These are phyloP conservation scores for Tiphia femorata DNA, from an alignment of 2,888 invertebrate genomes.

Conservation along the genomic window DNA sequence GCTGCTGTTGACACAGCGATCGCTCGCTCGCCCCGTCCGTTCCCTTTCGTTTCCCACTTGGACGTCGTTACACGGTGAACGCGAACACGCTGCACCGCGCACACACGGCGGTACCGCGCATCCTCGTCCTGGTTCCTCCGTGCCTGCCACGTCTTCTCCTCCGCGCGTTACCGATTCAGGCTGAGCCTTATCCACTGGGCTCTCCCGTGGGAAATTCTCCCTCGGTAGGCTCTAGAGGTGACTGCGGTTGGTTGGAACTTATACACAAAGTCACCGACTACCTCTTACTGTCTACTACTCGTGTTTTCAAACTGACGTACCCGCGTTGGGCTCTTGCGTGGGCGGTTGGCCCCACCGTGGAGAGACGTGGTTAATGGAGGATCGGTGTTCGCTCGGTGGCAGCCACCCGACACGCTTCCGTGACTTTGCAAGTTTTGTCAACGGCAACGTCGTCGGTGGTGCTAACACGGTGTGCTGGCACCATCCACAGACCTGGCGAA, in stretches of 20 bases:
- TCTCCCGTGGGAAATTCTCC: too few relatives aligned
- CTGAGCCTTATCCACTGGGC: too few relatives aligned
- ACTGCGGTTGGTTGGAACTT: too few relatives aligned
- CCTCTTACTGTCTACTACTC: too few relatives aligned
- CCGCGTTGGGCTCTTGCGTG: neutral
- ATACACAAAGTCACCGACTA: too few relatives aligned
- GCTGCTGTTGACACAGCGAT: conserved; percentile 44
- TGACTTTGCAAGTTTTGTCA: conserved; percentile 59
- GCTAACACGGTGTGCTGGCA: neutral
- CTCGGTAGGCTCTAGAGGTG: too few relatives aligned
- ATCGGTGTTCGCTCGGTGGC: conserved; percentile 45
- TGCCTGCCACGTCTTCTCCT: conserved; percentile 50
- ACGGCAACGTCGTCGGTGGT: conserved; percentile 23
- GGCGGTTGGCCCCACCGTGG: conserved; percentile 1
- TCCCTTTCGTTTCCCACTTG: conserved; percentile 44
- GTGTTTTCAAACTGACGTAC: neutral
- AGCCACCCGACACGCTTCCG: conserved; percentile 43
- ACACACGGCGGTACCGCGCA: conserved; percentile 44
- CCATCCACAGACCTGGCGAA: conserved; percentile 17
- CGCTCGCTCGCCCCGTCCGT: conserved; percentile 22
- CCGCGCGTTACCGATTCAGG: conserved; percentile 12
- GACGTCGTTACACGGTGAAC: conserved; percentile 28
- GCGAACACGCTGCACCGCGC: conserved; percentile 35
- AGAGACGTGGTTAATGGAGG: conserved; percentile 51
- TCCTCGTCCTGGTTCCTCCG: too few relatives aligned